Evolutionary conservation across 2,797 vertebrate genomes (phyloP), one percentile per base, ranked within the genome.

Genomic region (Pipistrellus kuhlii): DNA sequence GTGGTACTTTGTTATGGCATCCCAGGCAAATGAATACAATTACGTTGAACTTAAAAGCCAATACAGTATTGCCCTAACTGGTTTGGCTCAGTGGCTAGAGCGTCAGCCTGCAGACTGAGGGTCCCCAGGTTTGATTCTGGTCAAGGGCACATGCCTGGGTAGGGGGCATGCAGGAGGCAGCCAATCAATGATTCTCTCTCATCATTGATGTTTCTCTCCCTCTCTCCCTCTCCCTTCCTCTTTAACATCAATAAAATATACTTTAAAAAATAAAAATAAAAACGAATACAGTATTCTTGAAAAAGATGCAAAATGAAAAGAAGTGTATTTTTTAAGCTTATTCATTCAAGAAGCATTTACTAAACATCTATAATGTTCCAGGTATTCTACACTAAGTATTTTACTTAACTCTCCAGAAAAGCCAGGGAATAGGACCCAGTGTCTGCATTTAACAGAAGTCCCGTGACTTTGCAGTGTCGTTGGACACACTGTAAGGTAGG

Each of bases 261-360:
- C 38, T 41, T 55, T 9, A 55, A 55, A 55, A 55, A 55, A 53
- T 55, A 55, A 23, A 55, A 23, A 55, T 48, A 48, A 87, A 93
- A 92, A 59, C 3, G 21, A 76, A 77, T 48, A 18, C 21, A 53
- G 18, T 23, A 71, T 53, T 83, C 88, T 89, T 35, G 2, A 55
- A 78, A 87, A 83, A 82, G 27, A 11, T 68, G 27, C 69, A 13
- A 32, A 89, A 38, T 78, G 25, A 75, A 72, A 85, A 71, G 35
- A 48, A 64, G 20, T n/a, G 3, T 8, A 62, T 27, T 87, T 84
- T 87, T 0, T 38, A 77, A 64, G 30, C 71, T 68, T 75, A 71
- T 73, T 62, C 38, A 93, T 68, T 51, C 35, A 25, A 82, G 62
- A 92, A 87, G 55, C 83, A 82, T 68, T 82, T 78, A 81, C 55